phyloP scores from a whole-genome alignment of 1,140 invertebrate genomes.

The Ceratoteleas bidentatus region DNA sequence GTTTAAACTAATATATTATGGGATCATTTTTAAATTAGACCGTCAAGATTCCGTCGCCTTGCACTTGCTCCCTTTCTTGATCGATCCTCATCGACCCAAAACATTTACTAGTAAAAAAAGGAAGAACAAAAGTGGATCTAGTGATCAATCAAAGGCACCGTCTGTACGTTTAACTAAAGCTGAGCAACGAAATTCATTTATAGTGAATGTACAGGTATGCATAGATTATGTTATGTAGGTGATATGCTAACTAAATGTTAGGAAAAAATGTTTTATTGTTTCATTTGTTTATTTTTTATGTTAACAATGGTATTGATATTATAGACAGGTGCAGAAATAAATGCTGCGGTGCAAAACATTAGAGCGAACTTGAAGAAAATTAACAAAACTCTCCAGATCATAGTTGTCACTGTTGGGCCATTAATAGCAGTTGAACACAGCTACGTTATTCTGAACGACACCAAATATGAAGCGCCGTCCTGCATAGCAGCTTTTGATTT shows the following conservation, averaged over 20 bases:
- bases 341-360: conserved; percentile 2
- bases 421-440: conserved; percentile 8
- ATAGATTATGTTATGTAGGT: neutral
- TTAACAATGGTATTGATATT: no score
- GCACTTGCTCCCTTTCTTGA: no score
- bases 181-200: neutral
- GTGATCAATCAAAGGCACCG: no score
- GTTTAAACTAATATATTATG: no score
- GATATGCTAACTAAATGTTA: neutral
- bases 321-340: neutral
- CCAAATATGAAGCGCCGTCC: conserved; percentile 1
- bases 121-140: no score
- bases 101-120: no score
- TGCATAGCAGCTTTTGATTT: conserved; percentile 28
- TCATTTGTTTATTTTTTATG: no score
- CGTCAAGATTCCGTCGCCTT: no score
- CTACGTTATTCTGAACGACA: conserved; percentile 20
- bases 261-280: neutral
- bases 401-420: conserved; percentile 13
- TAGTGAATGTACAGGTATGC: neutral
- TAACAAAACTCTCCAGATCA: conserved; percentile 4
- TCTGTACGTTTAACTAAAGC: no score
- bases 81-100: no score
- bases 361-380: neutral
- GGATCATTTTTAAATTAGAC: no score